Percentiles rank a stretch among this genome's conserved stretches.
phyloP scores from a whole-genome alignment of 2,888 invertebrate genomes.

The Lepidocyrtoides sp. region DNA sequence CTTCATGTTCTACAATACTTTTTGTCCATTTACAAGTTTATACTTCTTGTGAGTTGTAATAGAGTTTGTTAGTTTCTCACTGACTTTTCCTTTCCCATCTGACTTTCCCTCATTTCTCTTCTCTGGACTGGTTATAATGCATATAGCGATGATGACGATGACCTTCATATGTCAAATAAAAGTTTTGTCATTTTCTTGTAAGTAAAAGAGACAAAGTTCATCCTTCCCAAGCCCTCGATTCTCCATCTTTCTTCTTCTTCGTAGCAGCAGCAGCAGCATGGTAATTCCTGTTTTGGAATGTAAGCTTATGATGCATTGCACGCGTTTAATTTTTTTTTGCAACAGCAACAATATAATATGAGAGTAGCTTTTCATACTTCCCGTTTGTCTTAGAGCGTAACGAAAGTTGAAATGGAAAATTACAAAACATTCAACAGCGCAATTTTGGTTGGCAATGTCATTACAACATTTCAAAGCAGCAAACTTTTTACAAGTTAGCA shows the following conservation, averaged over 20 bases:
- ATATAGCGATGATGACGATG: constrained; percentile 11
- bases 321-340: not conserved
- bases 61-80: constrained; percentile 1
- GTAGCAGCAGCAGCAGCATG: too few relatives aligned
- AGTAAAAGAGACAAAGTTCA: constrained; percentile 33
- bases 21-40: not conserved
- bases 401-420: not conserved
- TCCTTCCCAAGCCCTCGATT: constrained; percentile 12
- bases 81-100: not conserved
- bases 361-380: not conserved
- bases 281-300: constrained; percentile 1
- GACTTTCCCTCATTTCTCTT: not conserved
- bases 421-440: constrained; percentile 21
- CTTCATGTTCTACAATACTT: not conserved
- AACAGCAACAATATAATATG: too few relatives aligned
- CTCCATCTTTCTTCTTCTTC: not conserved
- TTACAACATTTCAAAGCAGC: not conserved
- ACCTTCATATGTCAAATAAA: constrained; percentile 62
- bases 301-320: not conserved
- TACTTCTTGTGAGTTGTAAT: not conserved
- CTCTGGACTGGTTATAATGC: too few relatives aligned
- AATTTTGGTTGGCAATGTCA: not conserved
- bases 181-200: constrained; percentile 45
- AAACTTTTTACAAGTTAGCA: not conserved
- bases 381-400: not conserved